Conservation (phyloP, 2,113 vertebrate species). For the Canis aureus region DNA sequence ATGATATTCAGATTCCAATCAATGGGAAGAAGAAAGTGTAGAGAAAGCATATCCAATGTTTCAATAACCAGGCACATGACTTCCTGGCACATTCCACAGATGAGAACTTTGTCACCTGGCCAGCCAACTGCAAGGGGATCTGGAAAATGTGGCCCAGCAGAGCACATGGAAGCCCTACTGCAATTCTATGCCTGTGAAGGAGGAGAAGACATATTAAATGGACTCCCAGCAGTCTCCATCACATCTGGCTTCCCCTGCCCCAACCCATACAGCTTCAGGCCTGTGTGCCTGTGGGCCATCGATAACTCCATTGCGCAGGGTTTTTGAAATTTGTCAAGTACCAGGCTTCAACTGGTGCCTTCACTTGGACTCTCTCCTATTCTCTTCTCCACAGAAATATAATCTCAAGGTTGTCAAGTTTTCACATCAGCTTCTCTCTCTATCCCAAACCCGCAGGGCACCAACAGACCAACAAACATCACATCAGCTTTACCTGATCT, state of each 20-base stretch:
- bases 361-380: not conserved
- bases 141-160: not conserved
- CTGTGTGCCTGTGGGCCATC: accelerated
- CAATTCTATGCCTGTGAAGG: not conserved
- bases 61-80: not conserved
- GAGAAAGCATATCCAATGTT: not conserved
- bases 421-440: not conserved
- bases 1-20: not conserved
- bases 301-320: accelerated
- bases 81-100: not conserved
- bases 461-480: not conserved
- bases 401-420: not conserved
- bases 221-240: not conserved
- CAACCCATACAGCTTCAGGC: not conserved
- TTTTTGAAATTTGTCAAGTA: not conserved
- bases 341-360: accelerated
- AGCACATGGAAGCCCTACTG: not conserved
- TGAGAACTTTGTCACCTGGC: not conserved
- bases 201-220: not conserved
- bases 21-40: not conserved
- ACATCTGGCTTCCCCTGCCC: not conserved
- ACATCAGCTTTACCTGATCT: not conserved
- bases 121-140: not conserved
- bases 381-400: not conserved
- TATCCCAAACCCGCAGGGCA: not conserved